Base-by-base conservation (phyloP, 1,140 invertebrate species). In the Dinothrombium tinctorium region DNA sequence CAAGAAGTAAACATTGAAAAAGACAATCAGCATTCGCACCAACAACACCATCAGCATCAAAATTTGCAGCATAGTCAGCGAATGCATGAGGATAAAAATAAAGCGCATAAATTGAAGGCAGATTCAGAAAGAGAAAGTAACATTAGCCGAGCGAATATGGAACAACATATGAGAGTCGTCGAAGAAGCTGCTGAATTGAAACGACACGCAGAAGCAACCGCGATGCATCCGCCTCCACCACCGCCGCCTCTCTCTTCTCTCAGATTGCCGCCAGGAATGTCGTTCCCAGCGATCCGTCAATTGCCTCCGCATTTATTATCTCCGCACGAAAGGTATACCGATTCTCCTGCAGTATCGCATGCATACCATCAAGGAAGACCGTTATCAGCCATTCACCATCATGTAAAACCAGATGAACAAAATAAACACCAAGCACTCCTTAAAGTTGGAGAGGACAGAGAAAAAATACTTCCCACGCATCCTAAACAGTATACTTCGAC, bases 251-350 rank as follows among this genome's bases (percentile, higher is more conserved):
- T 44, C 5, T 23, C 25, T 38, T 26, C 39, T 17, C 24, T 41
- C 9, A 6, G 24, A 5, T 22, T 42, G 19, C 36, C 36, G 5
- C 23, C 39, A 17, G 37, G 12, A 14, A 28, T 24, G 20, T 44
- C 37, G 19, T 22, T 45, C 2, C 42, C 46, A 19, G 23, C 42
- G 11, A 44, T 51, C 7, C 44, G 43, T 22, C 50, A 50, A 28
- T 29, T 51, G n/a, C 40, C 36, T 37, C 50, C 47, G 8, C 49
- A 45, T 15, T 14, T 47, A 32, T 21, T 46, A 9, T 50, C 48
- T 19, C 44, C 46, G n/a, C 73, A 76, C 47, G 76, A 80, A 54
- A 63, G 76, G 40, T 68, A 68, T 17, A 76, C 76, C 43, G 76
- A 59, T 32, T 76, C 73, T 37, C 74, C 74, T 2, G 69, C 70